These are phyloP conservation scores for Dendronephthya gigantea DNA, from an alignment of 64 coral and sea anemone genomes.

Conservation along the genomic window DNA sequence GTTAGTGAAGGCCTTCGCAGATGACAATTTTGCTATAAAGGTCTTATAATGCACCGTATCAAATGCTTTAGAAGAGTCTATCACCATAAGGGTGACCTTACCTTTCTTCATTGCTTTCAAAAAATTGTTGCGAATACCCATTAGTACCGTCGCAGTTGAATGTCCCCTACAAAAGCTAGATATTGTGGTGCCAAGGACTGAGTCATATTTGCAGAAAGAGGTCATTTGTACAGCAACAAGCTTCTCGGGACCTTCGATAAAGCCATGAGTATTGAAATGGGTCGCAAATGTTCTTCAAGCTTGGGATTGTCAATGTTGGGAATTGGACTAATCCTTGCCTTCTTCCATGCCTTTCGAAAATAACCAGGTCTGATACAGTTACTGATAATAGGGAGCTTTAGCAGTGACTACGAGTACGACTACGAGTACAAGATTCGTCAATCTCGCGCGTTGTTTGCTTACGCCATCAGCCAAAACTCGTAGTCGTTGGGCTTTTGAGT, in stretches of 20 bases:
- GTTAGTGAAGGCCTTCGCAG: slow-evolving; percentile 31
- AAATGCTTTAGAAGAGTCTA: not conserved
- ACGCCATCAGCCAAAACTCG: no score
- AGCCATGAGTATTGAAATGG: not conserved
- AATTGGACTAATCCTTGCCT: not conserved
- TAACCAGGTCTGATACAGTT: not conserved
- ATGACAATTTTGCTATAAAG: slow-evolving; percentile 22
- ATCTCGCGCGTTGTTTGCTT: no score
- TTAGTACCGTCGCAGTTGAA: not conserved
- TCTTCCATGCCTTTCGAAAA: not conserved
- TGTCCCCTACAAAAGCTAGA: not conserved
- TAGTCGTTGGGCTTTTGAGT: no score
- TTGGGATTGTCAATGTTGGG: not conserved
- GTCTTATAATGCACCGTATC: slow-evolving; percentile 21
- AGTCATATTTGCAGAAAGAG: not conserved
- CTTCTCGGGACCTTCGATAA: not conserved
- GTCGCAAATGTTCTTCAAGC: not conserved
- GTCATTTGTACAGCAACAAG: not conserved
- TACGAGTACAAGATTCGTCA: no score
- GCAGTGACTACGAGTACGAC: no score
- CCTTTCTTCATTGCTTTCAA: slow-evolving; percentile 5
- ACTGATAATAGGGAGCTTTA: no score
- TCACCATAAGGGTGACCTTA: not conserved
- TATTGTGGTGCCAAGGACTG: not conserved
- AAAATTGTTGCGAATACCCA: not conserved